Evolutionary conservation across 2,113 vertebrate genomes (phyloP), one percentile per base, ranked within the genome.

Genomic region (Fulica atra): DNA sequence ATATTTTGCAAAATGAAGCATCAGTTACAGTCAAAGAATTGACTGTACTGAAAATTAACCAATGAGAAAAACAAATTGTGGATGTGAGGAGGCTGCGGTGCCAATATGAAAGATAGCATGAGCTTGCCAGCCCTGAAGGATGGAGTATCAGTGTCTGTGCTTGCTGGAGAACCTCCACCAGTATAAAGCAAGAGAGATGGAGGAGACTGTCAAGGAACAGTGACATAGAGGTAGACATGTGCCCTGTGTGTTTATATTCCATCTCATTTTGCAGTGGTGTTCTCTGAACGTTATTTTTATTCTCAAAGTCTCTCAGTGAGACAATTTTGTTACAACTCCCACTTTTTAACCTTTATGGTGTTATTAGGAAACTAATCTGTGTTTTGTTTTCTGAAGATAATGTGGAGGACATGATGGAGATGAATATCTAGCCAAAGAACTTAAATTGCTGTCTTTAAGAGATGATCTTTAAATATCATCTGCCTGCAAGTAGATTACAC

Each of bases 71-170:
- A 56, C 21, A 51, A 60, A 65, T 16, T 74, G 38, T 36, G 86
- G 28, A 12, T 42, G 29, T 23, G 56, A 76, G 50, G 42, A 65
- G 23, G 10, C 60, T 46, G 66, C 2, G 9, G 54, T 35, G 53
- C 17, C 0, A 0, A 1, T 13, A 3, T 15, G n/a, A 78, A 63
- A 66, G 10, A 4, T 2, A 42, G 24, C 4, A 8, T 0, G 3
- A 36, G 36, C 21, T 81, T n/a, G 18, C 36, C 35, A 60, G 66
- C 21, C 16, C 5, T 3, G 17, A 35, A 16, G 23, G 40, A 56
- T 66, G 60, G 23, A 84, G 19, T 26, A 31, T 8, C 38, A 10
- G 0, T 8, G 12, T 26, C 65, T 64, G 69, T 8, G 4, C 44
- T 50, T 28, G 25, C 6, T 3, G 2, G 65, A 35, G 38, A 82